phyloP scores from a whole-genome alignment of 1,140 invertebrate genomes.

The Drosophila auraria region DNA sequence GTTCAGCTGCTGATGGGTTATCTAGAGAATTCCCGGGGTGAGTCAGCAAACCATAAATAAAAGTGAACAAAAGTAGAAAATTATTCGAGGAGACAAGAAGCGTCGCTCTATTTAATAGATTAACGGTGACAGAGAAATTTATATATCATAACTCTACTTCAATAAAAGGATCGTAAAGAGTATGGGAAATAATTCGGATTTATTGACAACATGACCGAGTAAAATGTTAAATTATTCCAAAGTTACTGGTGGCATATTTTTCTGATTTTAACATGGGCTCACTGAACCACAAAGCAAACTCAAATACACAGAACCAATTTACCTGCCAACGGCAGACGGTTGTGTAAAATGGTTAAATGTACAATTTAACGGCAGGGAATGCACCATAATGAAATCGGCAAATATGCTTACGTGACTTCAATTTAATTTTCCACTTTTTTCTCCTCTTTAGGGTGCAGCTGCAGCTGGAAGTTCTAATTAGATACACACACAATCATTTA shows the following conservation, averaged over 20 bases:
- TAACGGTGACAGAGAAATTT: not conserved
- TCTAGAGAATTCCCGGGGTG: conserved; percentile 12
- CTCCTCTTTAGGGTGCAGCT: conserved; percentile 62
- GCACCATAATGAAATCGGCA: conserved; percentile 74
- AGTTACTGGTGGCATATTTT: not conserved
- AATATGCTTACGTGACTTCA: conserved; percentile 80
- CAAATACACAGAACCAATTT: conserved; percentile 34
- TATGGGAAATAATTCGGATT: too few relatives aligned
- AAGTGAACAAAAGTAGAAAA: not conserved
- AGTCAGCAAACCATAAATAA: conserved; percentile 17
- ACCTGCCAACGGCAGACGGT: conserved; percentile 38
- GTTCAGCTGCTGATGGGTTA: conserved; percentile 11
- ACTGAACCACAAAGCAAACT: conserved; percentile 53
- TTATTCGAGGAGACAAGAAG: not conserved
- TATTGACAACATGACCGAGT: too few relatives aligned
- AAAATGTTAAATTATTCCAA: not conserved
- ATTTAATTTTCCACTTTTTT: conserved; percentile 54
- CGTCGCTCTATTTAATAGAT: conserved; percentile 14
- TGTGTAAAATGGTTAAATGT: conserved; percentile 49
- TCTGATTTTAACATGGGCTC: conserved; percentile 10
- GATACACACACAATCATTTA: conserved; percentile 36
- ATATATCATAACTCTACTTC: not conserved
- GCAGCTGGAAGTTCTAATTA: conserved; percentile 72
- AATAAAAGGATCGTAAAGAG: not conserved
- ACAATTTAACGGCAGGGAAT: conserved; percentile 53